A percentile compares a stretch with the other conserved stretches of the same genome.
Evolutionary conservation across 2,888 invertebrate species (phyloP).

Genomic region (Alitta virens): DNA sequence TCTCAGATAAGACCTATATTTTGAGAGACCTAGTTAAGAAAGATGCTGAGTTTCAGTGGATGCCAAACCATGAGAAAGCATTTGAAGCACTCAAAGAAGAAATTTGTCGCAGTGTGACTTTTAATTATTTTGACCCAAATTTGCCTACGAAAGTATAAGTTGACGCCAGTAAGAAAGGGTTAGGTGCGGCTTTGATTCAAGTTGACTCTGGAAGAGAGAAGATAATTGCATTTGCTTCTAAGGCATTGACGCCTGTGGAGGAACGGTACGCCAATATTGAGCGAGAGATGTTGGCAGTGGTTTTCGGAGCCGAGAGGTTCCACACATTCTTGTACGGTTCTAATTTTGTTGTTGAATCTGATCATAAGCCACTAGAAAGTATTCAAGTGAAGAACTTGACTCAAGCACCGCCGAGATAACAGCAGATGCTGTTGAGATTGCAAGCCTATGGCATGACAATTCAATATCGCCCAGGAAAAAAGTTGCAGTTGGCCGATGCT

Average conservation of each 20-base stretch:
- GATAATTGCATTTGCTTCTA: conserved; percentile 34
- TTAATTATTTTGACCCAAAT: conserved; percentile 15
- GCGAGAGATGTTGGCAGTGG: conserved; percentile 30
- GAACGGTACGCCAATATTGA: conserved; percentile 32
- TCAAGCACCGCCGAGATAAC: too few species aligned
- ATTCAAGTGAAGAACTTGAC: too few species aligned
- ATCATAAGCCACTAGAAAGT: too few species aligned
- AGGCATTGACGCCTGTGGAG: conserved; percentile 31
- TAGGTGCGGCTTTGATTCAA: conserved; percentile 33
- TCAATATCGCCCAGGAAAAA: too few species aligned
- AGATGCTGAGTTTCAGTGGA: conserved; percentile 18
- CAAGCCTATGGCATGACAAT: too few species aligned
- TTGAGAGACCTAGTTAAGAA: conserved; percentile 22
- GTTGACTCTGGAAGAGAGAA: conserved; percentile 30
- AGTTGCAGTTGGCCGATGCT: conserved; percentile 15
- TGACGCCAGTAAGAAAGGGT: conserved; percentile 21
- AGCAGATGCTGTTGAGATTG: too few species aligned
- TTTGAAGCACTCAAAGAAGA: not conserved
- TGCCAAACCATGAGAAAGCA: not conserved
- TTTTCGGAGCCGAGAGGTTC: too few species aligned
- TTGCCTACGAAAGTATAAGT: conserved; percentile 6
- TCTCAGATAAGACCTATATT: conserved; percentile 5
- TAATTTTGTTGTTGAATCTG: too few species aligned
- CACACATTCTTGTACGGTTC: too few species aligned
- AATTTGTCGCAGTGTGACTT: not conserved